phyloP scores from a whole-genome alignment of 2,888 invertebrate genomes.

The Coenonympha arcania region DNA sequence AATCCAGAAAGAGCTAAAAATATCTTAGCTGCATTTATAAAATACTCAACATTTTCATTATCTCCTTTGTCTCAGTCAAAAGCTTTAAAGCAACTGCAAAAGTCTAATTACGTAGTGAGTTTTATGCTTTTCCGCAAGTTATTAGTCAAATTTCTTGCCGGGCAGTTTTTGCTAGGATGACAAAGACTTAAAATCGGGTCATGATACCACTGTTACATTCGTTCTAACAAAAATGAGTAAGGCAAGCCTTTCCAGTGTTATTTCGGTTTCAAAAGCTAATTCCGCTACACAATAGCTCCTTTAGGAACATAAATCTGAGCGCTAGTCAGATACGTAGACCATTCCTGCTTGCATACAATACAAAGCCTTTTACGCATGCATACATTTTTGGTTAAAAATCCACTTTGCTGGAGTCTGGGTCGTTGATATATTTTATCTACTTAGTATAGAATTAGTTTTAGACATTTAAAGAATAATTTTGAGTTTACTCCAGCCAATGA shows the following conservation, averaged over 20 bases:
- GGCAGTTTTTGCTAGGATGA: background rate
- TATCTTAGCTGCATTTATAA: background rate
- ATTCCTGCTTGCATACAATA: too few relatives aligned
- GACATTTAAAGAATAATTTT: too few relatives aligned
- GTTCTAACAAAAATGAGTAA: background rate
- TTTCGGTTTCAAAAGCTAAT: slow-evolving; percentile 16
- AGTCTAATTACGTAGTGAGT: slow-evolving; percentile 4
- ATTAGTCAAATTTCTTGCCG: slow-evolving; percentile 4
- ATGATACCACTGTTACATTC: background rate
- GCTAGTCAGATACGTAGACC: slow-evolving; percentile 22
- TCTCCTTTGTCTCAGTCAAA: background rate
- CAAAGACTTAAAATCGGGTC: slow-evolving; percentile 9
- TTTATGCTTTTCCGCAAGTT: slow-evolving; percentile 8
- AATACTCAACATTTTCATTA: background rate
- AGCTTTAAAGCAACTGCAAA: slow-evolving; percentile 5
- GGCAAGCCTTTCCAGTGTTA: background rate
- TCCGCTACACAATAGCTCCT: slow-evolving; percentile 15
- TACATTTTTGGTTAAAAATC: too few relatives aligned
- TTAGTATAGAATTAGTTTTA: too few relatives aligned
- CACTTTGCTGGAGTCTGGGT: too few relatives aligned
- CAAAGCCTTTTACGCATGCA: too few relatives aligned
- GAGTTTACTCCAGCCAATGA: too few relatives aligned
- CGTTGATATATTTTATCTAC: too few relatives aligned
- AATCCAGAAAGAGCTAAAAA: background rate
- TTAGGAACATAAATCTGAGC: slow-evolving; percentile 21